Base-by-base conservation (phyloP, 2,888 invertebrate species). In the Hedya salicella region DNA sequence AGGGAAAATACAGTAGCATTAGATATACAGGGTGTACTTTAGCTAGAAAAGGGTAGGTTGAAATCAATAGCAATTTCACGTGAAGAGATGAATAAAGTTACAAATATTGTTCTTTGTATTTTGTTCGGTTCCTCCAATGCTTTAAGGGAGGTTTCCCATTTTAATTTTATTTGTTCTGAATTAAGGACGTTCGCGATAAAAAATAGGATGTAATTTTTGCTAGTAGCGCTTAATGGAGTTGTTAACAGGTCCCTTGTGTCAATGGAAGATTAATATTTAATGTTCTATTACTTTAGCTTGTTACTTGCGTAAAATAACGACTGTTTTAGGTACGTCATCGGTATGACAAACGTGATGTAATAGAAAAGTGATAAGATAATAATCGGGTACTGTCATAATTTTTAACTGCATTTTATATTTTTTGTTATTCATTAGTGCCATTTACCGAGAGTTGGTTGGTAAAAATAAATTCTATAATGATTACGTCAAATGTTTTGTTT, bases 151-250 rank as follows among this genome's bases (percentile, higher is more conserved):
- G 52, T 44, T 62, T 62, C 44, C 52, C 52, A 36, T 62, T 53
- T 62, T 46, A 46, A 53, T 62, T 53, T 8, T 53, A 49, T 62
- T 62, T 46, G 53, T 54, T 39, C 39, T 50, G 25, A 32, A 17
- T 61, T 60, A 60, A 49, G 14, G 21, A 59, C 21, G 48, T 36
- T 40, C 36, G 25, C 25, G 39, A 16, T 1, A 25, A 48, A 49
- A 49, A 49, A 25, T 60, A 16, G 25, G 13, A 19, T 32, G 8
- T 59, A 36, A 36, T 59, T 48, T 32, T 19, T 42, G 9, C 11
- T 14, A 25, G 16, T 39, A 13, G 19, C 21, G 13, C 16, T 11
- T 21, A 60, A 25, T 49, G 49, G 14, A 13, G 21, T 49, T 25
- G 16, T 21, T 19, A 14, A 8, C 14, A 0, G 11, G 14, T 42